Evolutionary conservation across 2,113 vertebrate species (phyloP).

Genomic region (Monopterus albus): DNA sequence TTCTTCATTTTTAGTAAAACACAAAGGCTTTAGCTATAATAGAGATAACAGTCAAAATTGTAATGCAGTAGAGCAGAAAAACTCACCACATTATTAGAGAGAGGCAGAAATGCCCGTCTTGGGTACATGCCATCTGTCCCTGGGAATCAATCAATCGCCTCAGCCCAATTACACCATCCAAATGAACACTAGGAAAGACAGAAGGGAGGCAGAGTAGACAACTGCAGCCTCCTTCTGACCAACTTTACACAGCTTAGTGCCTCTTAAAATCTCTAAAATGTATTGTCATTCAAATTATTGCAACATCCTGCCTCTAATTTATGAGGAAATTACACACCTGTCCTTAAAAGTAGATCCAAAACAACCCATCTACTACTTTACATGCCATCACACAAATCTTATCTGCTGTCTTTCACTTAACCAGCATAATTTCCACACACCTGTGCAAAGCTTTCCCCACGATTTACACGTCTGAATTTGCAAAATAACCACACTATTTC

Average conservation of each 20-base stretch:
- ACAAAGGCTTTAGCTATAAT: constrained; percentile 4
- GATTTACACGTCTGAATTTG: background rate
- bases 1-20: background rate
- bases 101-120: constrained; percentile 46
- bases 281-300: constrained; percentile 27
- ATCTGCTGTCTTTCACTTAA: constrained; percentile 20
- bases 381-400: constrained; percentile 7
- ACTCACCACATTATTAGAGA: constrained; percentile 49
- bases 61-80: constrained; percentile 15
- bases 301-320: constrained; percentile 11
- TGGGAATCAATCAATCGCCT: constrained; percentile 62
- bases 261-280: constrained; percentile 7
- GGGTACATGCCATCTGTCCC: constrained; percentile 61
- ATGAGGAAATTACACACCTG: constrained; percentile 15
- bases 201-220: constrained; percentile 38
- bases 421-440: background rate
- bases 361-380: background rate
- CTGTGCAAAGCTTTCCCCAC: background rate
- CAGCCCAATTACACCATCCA: constrained; percentile 30
- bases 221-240: constrained; percentile 41
- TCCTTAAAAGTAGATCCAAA: constrained; percentile 10
- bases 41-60: constrained; percentile 22
- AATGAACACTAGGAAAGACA: constrained; percentile 46
- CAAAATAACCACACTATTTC: background rate
- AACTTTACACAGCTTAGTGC: constrained; percentile 48